Base-by-base conservation (phyloP, 2,888 invertebrate genomes). In the Heliconius ismenius region DNA sequence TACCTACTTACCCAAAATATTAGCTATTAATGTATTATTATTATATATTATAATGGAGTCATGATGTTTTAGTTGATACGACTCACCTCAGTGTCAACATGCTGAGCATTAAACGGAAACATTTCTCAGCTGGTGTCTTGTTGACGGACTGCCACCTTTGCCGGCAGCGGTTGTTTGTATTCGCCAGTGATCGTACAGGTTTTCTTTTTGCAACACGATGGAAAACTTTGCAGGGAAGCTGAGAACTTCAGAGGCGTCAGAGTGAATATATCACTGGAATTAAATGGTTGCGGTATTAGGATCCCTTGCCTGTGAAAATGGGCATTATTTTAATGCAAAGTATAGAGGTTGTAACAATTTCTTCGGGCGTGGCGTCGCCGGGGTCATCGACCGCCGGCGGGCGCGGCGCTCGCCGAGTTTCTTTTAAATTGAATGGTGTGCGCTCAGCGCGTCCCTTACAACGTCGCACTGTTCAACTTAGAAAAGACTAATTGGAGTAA, bases 251-350 rank as follows among this genome's bases (percentile, higher is more conserved):
- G 54, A 54, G 86, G 91, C 87, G 91, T 89, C 89, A 90, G 92
- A 89, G 91, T 92, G 90, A 91, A 89, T 87, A 86, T 87, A 86
- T 93, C 92, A 92, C 93, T 92, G 92, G 88, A 90, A 87, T 88
- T 89, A 88, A 65, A 91, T 86, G 92, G 89, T 90, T 89, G 92
- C 89, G 93, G 87, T 90, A 92, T 91, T 92, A 91, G 93, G 92
- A 93, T 93, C 93, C 94, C 93, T 94, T 94, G 94, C 94, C 94
- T 94, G 95, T 95, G 96, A 96, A 96, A 96, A 96, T 96, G 96
- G 96, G 96, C 97, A 97, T 97, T 97, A 97, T 95, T 97, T 97
- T 97, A 96, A 96, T 97, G 97, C 97, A 97, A 97, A 97, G 97
- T 97, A 97, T 97, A 97, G 97, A 97, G 96, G 96, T 97, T 96